These are phyloP conservation scores for Argentina silus DNA, from an alignment of 2,797 vertebrate genomes.

Conservation along the genomic window DNA sequence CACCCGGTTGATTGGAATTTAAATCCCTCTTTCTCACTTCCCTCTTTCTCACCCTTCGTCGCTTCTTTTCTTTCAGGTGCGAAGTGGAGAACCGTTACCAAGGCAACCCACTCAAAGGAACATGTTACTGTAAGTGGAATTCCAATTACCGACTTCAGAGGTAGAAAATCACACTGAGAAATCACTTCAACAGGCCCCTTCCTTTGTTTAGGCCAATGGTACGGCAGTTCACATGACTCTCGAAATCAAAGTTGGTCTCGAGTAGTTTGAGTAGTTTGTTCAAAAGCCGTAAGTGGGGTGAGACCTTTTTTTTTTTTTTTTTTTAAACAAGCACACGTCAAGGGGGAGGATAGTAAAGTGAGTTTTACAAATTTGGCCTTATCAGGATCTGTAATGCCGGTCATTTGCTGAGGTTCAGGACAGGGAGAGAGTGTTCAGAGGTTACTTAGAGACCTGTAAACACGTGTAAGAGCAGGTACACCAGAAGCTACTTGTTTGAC, in stretches of 20 bases:
- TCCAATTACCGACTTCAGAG: constrained; percentile 31
- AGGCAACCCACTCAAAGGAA: constrained; percentile 98
- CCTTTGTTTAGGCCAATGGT: constrained; percentile 19
- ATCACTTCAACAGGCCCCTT: constrained; percentile 3
- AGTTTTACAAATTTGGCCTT: no score
- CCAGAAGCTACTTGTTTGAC: no score
- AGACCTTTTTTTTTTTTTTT: no score
- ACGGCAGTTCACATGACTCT: constrained; percentile 24
- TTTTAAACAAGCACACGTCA: no score
- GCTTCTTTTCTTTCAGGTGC: constrained; percentile 79
- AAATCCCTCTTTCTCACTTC: not conserved
- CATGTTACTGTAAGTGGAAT: constrained; percentile 95
- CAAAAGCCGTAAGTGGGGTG: constrained; percentile 21
- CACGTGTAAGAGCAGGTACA: no score
- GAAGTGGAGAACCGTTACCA: constrained; percentile 98
- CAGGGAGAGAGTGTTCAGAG: no score
- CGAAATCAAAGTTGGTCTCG: constrained; percentile 43
- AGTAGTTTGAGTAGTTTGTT: constrained; percentile 44
- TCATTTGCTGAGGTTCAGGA: no score
- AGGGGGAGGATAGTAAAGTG: no score
- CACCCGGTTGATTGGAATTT: not conserved
- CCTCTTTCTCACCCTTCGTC: not conserved
- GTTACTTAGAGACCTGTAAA: no score
- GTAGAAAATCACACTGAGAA: not conserved
- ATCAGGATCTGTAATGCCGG: no score